Evolutionary conservation across 2,113 vertebrate genomes (phyloP).

Genomic region (Muntiacus muntjak): DNA sequence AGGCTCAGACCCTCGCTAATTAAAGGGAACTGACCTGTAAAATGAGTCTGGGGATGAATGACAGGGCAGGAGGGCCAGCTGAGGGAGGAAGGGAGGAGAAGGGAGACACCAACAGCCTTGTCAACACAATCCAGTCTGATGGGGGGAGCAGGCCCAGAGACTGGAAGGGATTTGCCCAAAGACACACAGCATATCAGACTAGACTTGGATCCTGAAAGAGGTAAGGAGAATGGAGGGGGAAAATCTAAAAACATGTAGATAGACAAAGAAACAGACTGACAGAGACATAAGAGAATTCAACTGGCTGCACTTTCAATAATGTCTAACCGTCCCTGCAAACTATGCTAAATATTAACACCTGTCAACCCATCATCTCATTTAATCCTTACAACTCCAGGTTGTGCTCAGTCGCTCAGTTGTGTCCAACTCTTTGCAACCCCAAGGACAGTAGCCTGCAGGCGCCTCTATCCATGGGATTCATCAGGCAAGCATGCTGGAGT

Average conservation of each 20-base stretch:
- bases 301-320: fast-evolving
- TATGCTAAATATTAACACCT: too few species aligned
- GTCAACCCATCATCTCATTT: background rate
- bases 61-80: background rate
- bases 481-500: background rate
- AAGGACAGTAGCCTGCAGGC: background rate
- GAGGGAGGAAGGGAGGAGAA: background rate
- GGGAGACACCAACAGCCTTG: background rate
- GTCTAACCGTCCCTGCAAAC: background rate
- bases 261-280: background rate
- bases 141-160: slow-evolving; percentile 12
- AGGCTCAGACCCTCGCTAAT: slow-evolving; percentile 43
- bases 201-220: background rate
- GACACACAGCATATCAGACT: background rate
- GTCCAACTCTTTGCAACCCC: background rate
- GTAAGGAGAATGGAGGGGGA: too few species aligned
- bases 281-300: background rate
- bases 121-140: background rate
- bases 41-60: slow-evolving; percentile 63
- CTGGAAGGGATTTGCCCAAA: background rate
- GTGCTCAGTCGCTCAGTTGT: background rate
- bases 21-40: slow-evolving; percentile 78
- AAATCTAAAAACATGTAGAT: background rate
- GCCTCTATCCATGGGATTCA: background rate
- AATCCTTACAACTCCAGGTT: background rate